Evolutionary conservation across 2,888 invertebrate genomes (phyloP), one percentile per base, ranked within the genome.

Genomic region (Acrocyrtus sp.): DNA sequence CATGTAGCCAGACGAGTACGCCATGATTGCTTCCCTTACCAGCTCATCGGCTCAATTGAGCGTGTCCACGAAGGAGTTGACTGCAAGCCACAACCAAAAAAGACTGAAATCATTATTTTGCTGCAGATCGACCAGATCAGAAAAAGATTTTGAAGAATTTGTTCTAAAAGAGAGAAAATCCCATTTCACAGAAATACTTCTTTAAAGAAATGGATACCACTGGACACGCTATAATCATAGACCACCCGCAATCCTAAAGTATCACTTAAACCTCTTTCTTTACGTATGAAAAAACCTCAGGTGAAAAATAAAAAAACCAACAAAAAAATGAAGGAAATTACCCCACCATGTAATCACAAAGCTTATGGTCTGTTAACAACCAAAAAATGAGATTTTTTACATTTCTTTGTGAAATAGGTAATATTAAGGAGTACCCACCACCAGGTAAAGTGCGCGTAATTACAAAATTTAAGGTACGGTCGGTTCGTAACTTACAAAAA

Each of bases 211-310:
- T 34, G 45, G 45, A 58, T 39, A 29, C 60, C 29, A 61, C 61
- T 69, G 69, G 69, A 54, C 69, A 61, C 47, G 41, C 69, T 56
- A 69, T 54, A 26, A 51, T 26, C n/a, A 69, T 56, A 39, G 69
- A 69, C 69, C 69, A 69, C 69, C 69, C 69, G 69, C 34, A 43
- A 69, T 56, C 60, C 53, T 54, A 68, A n/a, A 68, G 68, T 61
- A 68, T 53, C 68, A 61, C 61, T 68, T 61, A 61, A 54, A 68
- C 17, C 34, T 61, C 58, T 60, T 29, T 34, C 61, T n/a, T n/a
- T 45, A n/a, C 19, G 12, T n/a, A n/a, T n/a, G n/a, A n/a, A n/a
- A n/a, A 45, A 17, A 34, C 34, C 34, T 45, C 61, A 68, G 68
- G 61, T 68, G 68, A 68, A 70, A 34, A 8, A 12, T 34, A 34